Evolutionary conservation across 2,797 vertebrate species (phyloP), one percentile per base, ranked within the genome.

Genomic region (Scolopax rusticola): DNA sequence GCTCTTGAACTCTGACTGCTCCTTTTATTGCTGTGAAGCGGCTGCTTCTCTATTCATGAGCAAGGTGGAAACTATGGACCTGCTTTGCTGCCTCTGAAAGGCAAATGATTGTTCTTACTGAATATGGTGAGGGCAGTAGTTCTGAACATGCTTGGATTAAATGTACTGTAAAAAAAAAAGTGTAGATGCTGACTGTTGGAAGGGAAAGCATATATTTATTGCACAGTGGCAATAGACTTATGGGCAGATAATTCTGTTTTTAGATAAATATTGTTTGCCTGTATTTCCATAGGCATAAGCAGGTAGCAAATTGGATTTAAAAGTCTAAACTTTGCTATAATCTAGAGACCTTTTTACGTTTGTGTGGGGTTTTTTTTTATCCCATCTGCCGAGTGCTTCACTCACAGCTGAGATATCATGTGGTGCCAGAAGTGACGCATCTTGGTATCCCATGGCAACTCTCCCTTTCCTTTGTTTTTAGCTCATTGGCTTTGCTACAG

Each of bases 401-500:
- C 59, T 93, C 54, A 38, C 0, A 8, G 77, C 92, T 81, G 80
- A 41, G 69, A 21, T 16, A 23, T 94, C 94, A 95, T 48, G 23
- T 91, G 94, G 75, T 3, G 0, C 69, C 38, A 6, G 82, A 19
- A 85, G 89, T 95, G 95, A 95, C 60, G 32, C 82, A 95, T 89
- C 94, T 50, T 14, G 71, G 89, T 96, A 73, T 95, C 96, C 95
- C 93, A 77, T 95, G 89, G 93, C 95, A 95, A 95, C 95, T 95
- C 94, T 92, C n/a, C 51, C 64, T 87, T 89, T 15, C 75, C 80
- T 91, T 86, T 24, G 1, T 56, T 87, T 95, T 77, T 56, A 93
- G 84, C 82, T 94, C 25, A 0, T 75, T 64, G 80, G 53, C 87
- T 80, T 30, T 60, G 89, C 84, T 93, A n/a, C 75, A 68, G 63